Percentiles rank a stretch among this genome's conserved stretches.
These are phyloP conservation scores for Barbus barbus DNA, from an alignment of 2,113 vertebrate genomes.

Conservation along the genomic window DNA sequence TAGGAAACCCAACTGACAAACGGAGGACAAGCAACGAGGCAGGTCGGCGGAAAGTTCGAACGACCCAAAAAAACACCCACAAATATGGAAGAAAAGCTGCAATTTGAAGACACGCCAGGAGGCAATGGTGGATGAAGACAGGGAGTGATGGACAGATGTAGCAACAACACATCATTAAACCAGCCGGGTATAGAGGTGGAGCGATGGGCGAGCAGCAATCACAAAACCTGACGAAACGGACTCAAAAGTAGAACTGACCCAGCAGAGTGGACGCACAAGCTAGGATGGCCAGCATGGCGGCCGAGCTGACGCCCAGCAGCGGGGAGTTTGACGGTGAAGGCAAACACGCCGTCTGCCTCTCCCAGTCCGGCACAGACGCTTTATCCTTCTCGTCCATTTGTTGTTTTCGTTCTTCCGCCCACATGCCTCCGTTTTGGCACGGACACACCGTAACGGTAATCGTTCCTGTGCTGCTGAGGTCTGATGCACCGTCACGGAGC, in stretches of 20 bases:
- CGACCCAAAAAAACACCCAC: neutral
- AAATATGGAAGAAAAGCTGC: neutral
- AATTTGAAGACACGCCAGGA: constrained; percentile 19
- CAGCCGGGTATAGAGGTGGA: neutral
- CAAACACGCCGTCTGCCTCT: constrained; percentile 69
- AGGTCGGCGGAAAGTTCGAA: neutral
- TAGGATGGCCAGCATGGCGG: constrained; percentile 82
- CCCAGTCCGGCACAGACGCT: constrained; percentile 61
- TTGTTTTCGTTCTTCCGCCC: constrained; percentile 67
- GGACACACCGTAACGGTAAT: constrained; percentile 86
- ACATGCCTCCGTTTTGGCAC: constrained; percentile 78
- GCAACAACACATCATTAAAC: constrained; percentile 31
- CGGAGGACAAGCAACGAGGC: neutral
- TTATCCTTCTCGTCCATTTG: constrained; percentile 57
- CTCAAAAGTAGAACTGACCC: constrained; percentile 69
- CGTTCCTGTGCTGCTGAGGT: constrained; percentile 83
- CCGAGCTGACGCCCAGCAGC: constrained; percentile 80
- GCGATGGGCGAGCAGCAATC: neutral
- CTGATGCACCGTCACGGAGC: constrained; percentile 80
- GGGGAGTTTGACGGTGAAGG: constrained; percentile 71
- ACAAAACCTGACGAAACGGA: neutral
- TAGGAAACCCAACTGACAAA: constrained; percentile 17
- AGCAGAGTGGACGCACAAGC: constrained; percentile 83
- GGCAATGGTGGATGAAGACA: constrained; percentile 2
- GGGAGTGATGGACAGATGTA: constrained; percentile 19